Evolutionary conservation across 2,888 invertebrate species (phyloP).

Genomic region (Chaetoderma sp.): DNA sequence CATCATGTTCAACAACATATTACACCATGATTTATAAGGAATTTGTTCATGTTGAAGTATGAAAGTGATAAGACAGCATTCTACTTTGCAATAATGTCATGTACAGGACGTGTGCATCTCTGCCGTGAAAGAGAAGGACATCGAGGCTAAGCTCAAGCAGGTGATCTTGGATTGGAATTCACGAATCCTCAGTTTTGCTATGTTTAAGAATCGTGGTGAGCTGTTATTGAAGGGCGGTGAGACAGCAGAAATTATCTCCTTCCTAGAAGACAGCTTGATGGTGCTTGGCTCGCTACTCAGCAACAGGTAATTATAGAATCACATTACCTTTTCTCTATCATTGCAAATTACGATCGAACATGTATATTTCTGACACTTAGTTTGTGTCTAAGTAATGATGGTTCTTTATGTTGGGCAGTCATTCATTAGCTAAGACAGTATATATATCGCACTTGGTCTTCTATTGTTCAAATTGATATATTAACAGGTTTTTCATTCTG

Average conservation of each 20-base stretch:
- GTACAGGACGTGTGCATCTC: conserved; percentile 88
- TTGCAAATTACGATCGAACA: too few relatives aligned
- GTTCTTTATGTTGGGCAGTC: too few relatives aligned
- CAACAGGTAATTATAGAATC: conserved; percentile 75
- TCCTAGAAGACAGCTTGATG: conserved; percentile 89
- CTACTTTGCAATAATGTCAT: too few relatives aligned
- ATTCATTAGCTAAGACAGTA: too few relatives aligned
- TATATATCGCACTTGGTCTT: too few relatives aligned
- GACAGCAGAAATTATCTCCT: conserved; percentile 81
- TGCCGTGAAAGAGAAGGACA: conserved; percentile 90
- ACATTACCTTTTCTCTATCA: neutral
- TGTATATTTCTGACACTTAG: too few relatives aligned
- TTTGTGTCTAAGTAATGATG: too few relatives aligned
- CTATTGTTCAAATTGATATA: too few relatives aligned
- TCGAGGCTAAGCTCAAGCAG: conserved; percentile 88
- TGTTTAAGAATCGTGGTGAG: conserved; percentile 86
- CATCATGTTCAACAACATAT: too few relatives aligned
- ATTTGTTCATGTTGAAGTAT: too few relatives aligned
- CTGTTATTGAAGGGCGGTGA: conserved; percentile 79
- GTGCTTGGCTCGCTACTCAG: conserved; percentile 85
- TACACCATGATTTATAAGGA: too few relatives aligned
- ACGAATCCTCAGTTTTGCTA: conserved; percentile 78
- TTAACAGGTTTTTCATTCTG: neutral
- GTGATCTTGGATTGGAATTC: conserved; percentile 84
- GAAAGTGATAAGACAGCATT: too few relatives aligned